Evolutionary conservation across 2,113 vertebrate species (phyloP), one percentile per base, ranked within the genome.

Genomic region (Sphaerodactylus townsendi): DNA sequence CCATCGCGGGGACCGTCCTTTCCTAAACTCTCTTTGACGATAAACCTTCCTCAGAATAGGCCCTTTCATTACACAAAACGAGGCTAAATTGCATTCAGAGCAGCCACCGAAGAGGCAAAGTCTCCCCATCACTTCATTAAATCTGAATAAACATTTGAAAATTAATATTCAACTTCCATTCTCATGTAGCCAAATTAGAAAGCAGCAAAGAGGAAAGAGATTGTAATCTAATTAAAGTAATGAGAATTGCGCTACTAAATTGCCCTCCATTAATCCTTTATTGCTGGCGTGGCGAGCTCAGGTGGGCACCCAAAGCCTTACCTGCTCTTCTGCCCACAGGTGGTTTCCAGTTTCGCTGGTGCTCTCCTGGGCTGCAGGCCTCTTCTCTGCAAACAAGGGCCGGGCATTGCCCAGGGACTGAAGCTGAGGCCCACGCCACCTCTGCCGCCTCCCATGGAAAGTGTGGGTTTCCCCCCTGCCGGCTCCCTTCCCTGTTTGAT

Each of bases 161-260:
- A 90, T 92, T 92, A 91, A 93, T 95, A 95, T 93, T 94, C 93
- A 85, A 91, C 75, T 93, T 84, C 92, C 92, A 93, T 92, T 95
- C 88, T 91, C 82, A 77, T 83, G 86, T 76, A 84, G 91, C 92
- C 85, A 91, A 94, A 93, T 95, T 90, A 93, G 91, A 93, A 95
- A 86, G 84, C 89, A 91, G 90, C 89, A 90, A 92, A 83, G 93
- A 96, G 88, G 92, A 94, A 91, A 92, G 94, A 84, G 53, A 94
- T 89, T 92, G 86, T 86, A 89, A 94, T 94, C 94, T 85, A 92
- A 95, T 95, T 95, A 95, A 83, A 94, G 95, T 95, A 95, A 95
- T 96, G 93, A 94, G 91, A 92, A 92, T 91, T 92, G 84, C 1
- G 83, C 92, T 96, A 90, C 88, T 95, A 92, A 93, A 92, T 93